Evolutionary conservation across 1,140 invertebrate species (phyloP), one percentile per base, ranked within the genome.

Genomic region (Nylanderia fulva): DNA sequence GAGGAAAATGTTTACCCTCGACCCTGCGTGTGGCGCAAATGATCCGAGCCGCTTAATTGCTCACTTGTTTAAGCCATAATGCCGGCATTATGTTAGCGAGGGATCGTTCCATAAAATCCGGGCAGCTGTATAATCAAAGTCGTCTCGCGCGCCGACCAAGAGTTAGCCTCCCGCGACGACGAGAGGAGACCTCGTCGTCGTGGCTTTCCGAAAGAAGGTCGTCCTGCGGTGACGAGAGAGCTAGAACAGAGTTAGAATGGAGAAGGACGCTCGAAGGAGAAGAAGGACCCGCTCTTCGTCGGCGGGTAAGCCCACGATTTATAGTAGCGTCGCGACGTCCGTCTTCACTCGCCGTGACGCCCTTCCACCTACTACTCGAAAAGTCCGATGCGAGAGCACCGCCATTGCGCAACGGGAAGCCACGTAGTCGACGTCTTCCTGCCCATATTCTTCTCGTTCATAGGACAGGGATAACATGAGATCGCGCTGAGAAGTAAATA

Each of bases 341-440:
- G 93, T 95, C 94, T 95, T 95, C 94, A 94, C 94, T 95, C 92
- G 92, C 92, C 94, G 94, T 95, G 94, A 95, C 94, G 94, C 93
- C 93, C 93, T 93, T 92, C 91, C 90, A 91, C 90, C 91, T 90
- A 84, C 82, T 74, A 86, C 92, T 92, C 91, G 90, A 91, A 93
- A 93, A 94, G 92, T 93, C 93, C 91, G 64, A 86, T 86, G 85
- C 87, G 52, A 86, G 74, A 82, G 77, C 36, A 60, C 52, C 79
- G 42, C 66, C 80, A 45, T 74, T 85, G 77, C 84, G 52, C 87
- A 69, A 79, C 72, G 88, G 88, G 61, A 75, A 89, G 75, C 85
- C 79, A 39, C 36, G 42, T 52, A 60, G 58, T 56, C 71, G 56
- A 82, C 60, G 86, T 88, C 69, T 76, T 74, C 82, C 84, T 85